Base-by-base conservation (phyloP, 2,888 invertebrate species). In the Stenolophus ochropezus region DNA sequence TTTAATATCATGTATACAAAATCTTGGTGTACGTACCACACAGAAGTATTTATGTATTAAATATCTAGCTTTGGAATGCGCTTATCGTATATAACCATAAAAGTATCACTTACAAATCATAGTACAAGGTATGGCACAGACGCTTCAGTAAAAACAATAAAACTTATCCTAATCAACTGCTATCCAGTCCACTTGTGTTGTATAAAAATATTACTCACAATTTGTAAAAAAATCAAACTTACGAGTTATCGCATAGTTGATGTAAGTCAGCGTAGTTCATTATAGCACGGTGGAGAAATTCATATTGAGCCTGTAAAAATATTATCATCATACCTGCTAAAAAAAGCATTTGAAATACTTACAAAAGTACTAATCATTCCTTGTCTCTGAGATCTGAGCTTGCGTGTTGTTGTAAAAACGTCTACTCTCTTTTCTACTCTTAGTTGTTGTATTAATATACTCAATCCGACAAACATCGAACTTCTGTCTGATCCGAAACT, bases 241-340 rank as follows among this genome's bases (percentile, higher is more conserved):
- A 82, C 73, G 80, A 82, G 77, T 88, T 89, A 82, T 94, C 94
- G 77, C 93, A 91, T 84, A 96, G 90, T 89, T 95, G 95, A 90
- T 96, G 96, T 85, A 96, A 92, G 89, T 96, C 96, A 84, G 96
- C 94, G 88, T 96, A 96, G 91, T 96, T 96, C 85, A 96, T 92
- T 89, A 97, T 95, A 89, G 96, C 96, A 91, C 96, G 95, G 91
- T 97, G 96, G 86, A 97, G 92, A 91, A 97, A 97, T 92, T 97
- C 96, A 90, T 97, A 97, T 91, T 97, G 97, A 89, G 95, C 94
- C 96, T 97, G 91, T 27, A 91, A n/a, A n/a, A n/a, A n/a, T n/a
- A n/a, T n/a, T n/a, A n/a, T n/a, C n/a, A n/a, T n/a, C n/a, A n/a
- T n/a, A n/a, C n/a, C n/a, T n/a, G n/a, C n/a, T n/a, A n/a, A n/a